Evolutionary conservation across 2,888 invertebrate genomes (phyloP).

Genomic region (Acanthococcus lagerstroemiae): DNA sequence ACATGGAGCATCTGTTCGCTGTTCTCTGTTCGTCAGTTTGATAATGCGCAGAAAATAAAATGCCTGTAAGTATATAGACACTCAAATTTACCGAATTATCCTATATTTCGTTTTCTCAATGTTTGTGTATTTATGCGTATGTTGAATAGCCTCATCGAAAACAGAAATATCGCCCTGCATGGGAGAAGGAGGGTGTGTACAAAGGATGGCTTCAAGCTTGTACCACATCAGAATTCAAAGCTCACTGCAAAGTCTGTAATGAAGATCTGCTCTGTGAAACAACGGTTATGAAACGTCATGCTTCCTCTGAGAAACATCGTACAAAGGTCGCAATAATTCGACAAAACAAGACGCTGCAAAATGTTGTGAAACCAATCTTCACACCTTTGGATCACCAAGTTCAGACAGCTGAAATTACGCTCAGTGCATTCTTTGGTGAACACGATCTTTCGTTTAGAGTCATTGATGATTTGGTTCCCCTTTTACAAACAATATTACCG

Average conservation of each 20-base stretch:
- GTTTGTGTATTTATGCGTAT: neutral
- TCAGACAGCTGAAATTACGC: neutral
- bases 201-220: neutral
- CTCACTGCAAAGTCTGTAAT: neutral
- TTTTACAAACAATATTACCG: slow-evolving; percentile 24
- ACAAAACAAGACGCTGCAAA: neutral
- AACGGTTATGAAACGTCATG: neutral
- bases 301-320: neutral
- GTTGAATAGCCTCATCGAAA: neutral
- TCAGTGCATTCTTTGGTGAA: neutral
- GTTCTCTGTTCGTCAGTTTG: no score
- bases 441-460: slow-evolving; percentile 2
- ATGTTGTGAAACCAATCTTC: neutral
- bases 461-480: neutral
- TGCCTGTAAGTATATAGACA: no score
- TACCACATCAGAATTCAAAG: neutral
- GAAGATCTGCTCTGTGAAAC: neutral
- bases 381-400: neutral
- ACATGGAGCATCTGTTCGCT: no score
- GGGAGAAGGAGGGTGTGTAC: neutral
- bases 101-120: neutral
- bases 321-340: neutral
- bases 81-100: no score
- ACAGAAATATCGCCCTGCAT: neutral
- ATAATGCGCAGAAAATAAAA: no score